These are phyloP conservation scores for Deroplatys truncata DNA, from an alignment of 2,888 invertebrate species.

Conservation along the genomic window DNA sequence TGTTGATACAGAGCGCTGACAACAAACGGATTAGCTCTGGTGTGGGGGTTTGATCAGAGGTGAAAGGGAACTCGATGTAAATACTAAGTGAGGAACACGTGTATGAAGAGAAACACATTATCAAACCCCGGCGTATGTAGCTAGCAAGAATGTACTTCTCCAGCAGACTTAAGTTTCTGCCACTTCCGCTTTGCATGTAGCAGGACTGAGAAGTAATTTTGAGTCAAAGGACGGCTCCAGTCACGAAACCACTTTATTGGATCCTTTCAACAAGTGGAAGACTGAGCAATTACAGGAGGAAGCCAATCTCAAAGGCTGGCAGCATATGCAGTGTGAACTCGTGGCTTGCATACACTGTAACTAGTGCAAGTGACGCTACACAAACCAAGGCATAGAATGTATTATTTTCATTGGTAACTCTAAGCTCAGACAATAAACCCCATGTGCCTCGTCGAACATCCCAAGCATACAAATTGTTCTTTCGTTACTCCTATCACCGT, in stretches of 20 bases:
- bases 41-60: too few relatives aligned
- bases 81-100: neutral
- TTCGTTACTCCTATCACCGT: too few relatives aligned
- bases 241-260: neutral
- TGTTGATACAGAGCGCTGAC: too few relatives aligned
- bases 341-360: too few relatives aligned
- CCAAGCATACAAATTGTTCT: too few relatives aligned
- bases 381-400: too few relatives aligned
- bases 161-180: neutral
- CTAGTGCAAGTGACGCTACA: too few relatives aligned
- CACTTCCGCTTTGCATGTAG: neutral
- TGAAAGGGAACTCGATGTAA: neutral
- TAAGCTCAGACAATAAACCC: too few relatives aligned
- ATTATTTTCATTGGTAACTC: too few relatives aligned
- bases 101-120: neutral
- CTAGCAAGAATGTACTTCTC: too few relatives aligned
- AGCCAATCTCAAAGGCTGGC: neutral
- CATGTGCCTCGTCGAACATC: too few relatives aligned
- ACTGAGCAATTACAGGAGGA: neutral
- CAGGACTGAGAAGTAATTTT: neutral
- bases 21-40: too few relatives aligned
- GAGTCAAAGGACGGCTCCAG: neutral
- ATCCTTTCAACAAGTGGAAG: neutral
- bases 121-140: neutral
- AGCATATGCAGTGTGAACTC: neutral